Evolutionary conservation across 1,140 invertebrate species (phyloP), one percentile per base, ranked within the genome.

Genomic region (Epicauta chinensis): DNA sequence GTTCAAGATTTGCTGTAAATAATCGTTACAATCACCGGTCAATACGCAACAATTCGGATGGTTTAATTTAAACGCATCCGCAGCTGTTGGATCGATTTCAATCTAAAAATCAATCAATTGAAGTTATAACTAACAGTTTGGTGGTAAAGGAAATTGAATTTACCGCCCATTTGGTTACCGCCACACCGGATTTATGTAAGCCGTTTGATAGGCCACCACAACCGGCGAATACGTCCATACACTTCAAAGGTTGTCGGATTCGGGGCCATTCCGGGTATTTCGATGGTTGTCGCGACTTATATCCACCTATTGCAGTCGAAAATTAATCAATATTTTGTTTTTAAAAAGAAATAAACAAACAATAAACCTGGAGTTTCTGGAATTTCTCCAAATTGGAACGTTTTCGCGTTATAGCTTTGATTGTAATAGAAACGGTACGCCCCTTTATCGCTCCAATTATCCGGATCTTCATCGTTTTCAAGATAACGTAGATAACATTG

Each of bases 151-250:
- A n/a, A n/a, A n/a, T n/a, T n/a, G n/a, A n/a, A 42, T 77, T 81
- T 41, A 85, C 79, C 0, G 82, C 77, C 4, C n/a, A n/a, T n/a
- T n/a, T n/a, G n/a, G n/a, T n/a, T n/a, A n/a, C n/a, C n/a, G n/a
- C n/a, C n/a, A 89, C 67, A 1, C 84, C 84, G 16, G 84, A 75
- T 59, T 82, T 79, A 61, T 89, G 82, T 12, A 93, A 74, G 1
- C 86, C 86, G 59, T 83, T 79, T 0, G 82, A 83, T 34, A 87
- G 62, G 3, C 87, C 91, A 41, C 90, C 91, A 71, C 90, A 93
- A 1, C 91, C 91, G 58, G 90, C 87, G 74, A 94, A 93, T n/a
- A 93, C 83, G 69, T 93, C 90, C 42, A 94, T 70, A 32, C 80
- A 81, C 60, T 72, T 71, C 15, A 93, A 67, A 38, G 78, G 80